Percentiles rank a stretch among this genome's conserved stretches.
Evolutionary conservation across 2,113 vertebrate species (phyloP).

Genomic region (Pardalotus punctatus): DNA sequence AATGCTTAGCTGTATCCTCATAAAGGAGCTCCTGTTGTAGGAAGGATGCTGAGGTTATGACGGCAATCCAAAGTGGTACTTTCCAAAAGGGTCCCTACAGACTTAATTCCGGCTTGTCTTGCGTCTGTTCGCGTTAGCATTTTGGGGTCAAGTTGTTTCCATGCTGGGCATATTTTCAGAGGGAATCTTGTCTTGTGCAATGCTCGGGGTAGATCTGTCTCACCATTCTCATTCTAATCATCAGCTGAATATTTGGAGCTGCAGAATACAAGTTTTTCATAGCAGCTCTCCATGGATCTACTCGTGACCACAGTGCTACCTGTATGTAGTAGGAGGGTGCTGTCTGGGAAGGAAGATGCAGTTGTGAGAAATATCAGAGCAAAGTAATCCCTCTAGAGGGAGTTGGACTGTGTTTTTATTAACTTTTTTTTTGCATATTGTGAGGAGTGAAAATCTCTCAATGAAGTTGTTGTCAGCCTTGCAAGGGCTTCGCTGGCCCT

Average conservation of each 20-base stretch:
- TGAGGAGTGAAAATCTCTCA: not conserved
- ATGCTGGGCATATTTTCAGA: not conserved
- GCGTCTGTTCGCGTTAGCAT: accelerated
- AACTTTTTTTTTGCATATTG: too few relatives aligned
- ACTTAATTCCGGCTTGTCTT: not conserved
- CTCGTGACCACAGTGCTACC: not conserved
- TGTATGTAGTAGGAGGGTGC: accelerated
- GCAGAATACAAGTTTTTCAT: not conserved
- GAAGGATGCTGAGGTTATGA: not conserved
- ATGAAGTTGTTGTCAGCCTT: not conserved
- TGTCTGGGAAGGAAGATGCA: not conserved
- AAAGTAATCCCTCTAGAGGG: not conserved
- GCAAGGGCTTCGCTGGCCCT: not conserved
- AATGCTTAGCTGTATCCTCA: not conserved
- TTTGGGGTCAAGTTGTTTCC: not conserved
- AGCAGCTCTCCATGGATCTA: not conserved
- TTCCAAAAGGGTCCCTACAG: not conserved
- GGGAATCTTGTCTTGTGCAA: not conserved
- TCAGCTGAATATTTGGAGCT: not conserved
- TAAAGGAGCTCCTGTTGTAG: not conserved
- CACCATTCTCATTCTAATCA: not conserved
- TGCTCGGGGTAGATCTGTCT: not conserved
- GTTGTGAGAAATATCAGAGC: not conserved
- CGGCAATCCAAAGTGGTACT: not conserved
- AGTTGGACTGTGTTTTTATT: not conserved